These are phyloP conservation scores for Tragelaphus strepsiceros DNA, from an alignment of 2,113 vertebrate genomes.

Conservation along the genomic window DNA sequence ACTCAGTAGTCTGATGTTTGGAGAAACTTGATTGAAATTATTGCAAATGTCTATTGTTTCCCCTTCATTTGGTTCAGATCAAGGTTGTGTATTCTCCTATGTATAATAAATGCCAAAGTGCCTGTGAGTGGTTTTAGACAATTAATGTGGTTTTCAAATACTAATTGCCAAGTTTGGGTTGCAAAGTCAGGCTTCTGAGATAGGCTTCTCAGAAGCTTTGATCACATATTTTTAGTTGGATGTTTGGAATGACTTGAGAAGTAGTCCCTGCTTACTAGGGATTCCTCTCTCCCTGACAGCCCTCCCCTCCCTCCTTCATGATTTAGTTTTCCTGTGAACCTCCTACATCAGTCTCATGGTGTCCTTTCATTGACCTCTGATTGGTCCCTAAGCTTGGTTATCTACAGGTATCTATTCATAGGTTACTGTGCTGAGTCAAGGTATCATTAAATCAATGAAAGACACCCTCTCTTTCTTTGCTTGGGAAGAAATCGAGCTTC, in stretches of 20 bases:
- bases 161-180: constrained; percentile 75
- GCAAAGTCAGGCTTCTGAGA: constrained; percentile 65
- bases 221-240: constrained; percentile 40
- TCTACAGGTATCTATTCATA: not conserved
- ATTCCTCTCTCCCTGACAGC: constrained; percentile 27
- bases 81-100: constrained; percentile 74
- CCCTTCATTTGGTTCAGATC: constrained; percentile 70
- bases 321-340: constrained; percentile 37
- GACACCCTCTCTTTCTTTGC: not conserved
- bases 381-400: not conserved
- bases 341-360: not conserved
- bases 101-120: constrained; percentile 77
- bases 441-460: constrained; percentile 8
- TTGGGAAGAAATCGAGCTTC: not conserved
- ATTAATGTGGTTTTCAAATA: constrained; percentile 69
- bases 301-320: not conserved
- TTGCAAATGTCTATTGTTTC: constrained; percentile 71
- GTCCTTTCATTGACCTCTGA: constrained; percentile 17
- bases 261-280: not conserved
- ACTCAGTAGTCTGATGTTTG: constrained; percentile 54
- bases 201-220: constrained; percentile 48
- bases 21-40: constrained; percentile 69
- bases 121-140: constrained; percentile 73
- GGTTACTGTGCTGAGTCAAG: not conserved
- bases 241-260: constrained; percentile 47